Evolutionary conservation across 2,888 invertebrate species (phyloP).

Genomic region (Acanthosepion pharaonis): DNA sequence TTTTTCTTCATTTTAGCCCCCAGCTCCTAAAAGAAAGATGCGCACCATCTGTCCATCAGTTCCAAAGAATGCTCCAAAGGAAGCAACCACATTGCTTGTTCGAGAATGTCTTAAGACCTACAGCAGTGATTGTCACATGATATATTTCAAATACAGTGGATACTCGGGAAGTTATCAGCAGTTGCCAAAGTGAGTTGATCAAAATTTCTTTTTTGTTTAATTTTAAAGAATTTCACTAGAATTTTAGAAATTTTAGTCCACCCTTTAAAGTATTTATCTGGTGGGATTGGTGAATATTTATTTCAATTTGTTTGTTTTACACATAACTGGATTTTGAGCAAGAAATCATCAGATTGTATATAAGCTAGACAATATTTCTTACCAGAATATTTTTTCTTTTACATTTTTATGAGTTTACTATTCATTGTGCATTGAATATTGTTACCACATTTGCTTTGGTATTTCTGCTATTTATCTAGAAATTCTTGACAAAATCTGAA

Average conservation of each 20-base stretch:
- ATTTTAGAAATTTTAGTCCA: no score
- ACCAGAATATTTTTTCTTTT: no score
- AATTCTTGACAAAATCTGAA: no score
- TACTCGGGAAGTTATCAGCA: constrained; percentile 91
- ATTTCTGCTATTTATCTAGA: no score
- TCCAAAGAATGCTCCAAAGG: constrained; percentile 75
- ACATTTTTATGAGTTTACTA: no score
- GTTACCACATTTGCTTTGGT: no score
- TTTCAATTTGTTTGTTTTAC: no score
- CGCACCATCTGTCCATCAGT: constrained; percentile 84
- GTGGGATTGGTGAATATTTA: no score
- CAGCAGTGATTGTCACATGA: constrained; percentile 89
- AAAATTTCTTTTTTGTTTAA: not conserved
- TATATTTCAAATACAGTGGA: constrained; percentile 91
- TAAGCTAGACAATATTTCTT: no score
- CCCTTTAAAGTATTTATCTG: not conserved
- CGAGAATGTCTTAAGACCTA: constrained; percentile 84
- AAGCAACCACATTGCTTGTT: constrained; percentile 80
- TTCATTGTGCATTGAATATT: no score
- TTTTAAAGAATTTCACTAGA: not conserved
- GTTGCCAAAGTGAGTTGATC: constrained; percentile 78
- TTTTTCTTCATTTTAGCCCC: constrained; percentile 74
- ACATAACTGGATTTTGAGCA: no score
- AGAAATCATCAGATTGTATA: no score
- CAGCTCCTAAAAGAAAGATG: constrained; percentile 81